Evolutionary conservation across 2,797 vertebrate genomes (phyloP).

Genomic region (Sciaenops ocellatus): DNA sequence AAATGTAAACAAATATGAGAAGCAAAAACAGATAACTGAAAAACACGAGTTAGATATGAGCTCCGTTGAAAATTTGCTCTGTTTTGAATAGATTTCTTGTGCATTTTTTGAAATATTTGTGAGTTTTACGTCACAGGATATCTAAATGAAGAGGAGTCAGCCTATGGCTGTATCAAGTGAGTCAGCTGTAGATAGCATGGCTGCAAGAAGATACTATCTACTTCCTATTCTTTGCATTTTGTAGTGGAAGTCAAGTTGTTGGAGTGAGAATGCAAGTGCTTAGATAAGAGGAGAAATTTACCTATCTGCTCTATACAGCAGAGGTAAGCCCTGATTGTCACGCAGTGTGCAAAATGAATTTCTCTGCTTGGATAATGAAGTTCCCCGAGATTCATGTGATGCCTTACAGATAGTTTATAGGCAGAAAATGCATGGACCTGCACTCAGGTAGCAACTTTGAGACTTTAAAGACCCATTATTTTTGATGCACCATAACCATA

Average conservation of each 20-base stretch:
- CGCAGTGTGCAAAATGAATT: slow-evolving; percentile 52
- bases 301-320: slow-evolving; percentile 40
- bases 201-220: slow-evolving; percentile 9
- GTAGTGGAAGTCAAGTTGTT: slow-evolving; percentile 11
- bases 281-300: slow-evolving; percentile 47
- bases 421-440: neutral
- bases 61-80: neutral
- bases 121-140: neutral
- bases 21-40: neutral
- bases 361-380: slow-evolving; percentile 34
- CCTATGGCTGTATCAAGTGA: neutral
- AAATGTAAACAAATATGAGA: neutral
- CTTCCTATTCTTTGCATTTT: slow-evolving; percentile 24
- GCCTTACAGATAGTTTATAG: slow-evolving; percentile 10
- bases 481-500: slow-evolving; percentile 14
- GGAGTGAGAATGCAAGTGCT: slow-evolving; percentile 27
- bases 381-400: slow-evolving; percentile 34
- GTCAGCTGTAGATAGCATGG: neutral
- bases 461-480: neutral
- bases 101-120: neutral
- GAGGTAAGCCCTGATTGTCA: slow-evolving; percentile 35
- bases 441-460: neutral
- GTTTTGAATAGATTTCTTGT: neutral
- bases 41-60: neutral
- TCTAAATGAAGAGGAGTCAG: slow-evolving; percentile 14